phyloP scores from a whole-genome alignment of 1,140 invertebrate genomes.

The Maniola jurtina region DNA sequence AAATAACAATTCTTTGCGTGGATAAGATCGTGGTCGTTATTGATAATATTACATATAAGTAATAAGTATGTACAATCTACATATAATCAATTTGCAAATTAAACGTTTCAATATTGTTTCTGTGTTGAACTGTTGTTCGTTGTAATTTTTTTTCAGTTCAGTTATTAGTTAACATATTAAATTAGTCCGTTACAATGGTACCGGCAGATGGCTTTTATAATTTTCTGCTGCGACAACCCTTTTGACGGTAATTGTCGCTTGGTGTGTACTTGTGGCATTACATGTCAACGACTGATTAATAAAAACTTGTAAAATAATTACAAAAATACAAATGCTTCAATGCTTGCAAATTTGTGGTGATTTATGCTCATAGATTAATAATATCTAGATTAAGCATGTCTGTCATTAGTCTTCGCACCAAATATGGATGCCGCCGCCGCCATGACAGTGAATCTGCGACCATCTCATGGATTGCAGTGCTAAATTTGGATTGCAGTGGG shows the following conservation, averaged over 20 bases:
- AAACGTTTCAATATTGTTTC: too few relatives aligned
- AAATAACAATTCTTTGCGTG: too few relatives aligned
- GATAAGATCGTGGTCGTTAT: too few relatives aligned
- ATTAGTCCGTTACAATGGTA: conserved; percentile 7
- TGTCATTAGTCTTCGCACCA: conserved; percentile 55
- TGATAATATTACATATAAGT: too few relatives aligned
- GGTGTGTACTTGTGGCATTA: conserved; percentile 36
- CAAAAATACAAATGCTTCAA: conserved; percentile 39
- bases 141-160: too few relatives aligned
- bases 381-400: conserved; percentile 53
- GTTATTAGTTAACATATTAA: too few relatives aligned
- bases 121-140: too few relatives aligned
- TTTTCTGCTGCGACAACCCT: conserved; percentile 43
- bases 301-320: conserved; percentile 20
- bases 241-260: conserved; percentile 45
- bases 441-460: conserved; percentile 46
- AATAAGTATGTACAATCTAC: too few relatives aligned
- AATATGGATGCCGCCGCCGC: conserved; percentile 65
- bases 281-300: conserved; percentile 29
- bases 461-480: conserved; percentile 72
- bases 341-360: conserved; percentile 52
- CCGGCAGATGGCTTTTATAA: conserved; percentile 30
- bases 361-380: conserved; percentile 39
- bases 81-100: background rate
- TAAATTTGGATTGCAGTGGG: conserved; percentile 74